Conservation (phyloP, 1,140 invertebrate species). For the Maconellicoccus hirsutus region DNA sequence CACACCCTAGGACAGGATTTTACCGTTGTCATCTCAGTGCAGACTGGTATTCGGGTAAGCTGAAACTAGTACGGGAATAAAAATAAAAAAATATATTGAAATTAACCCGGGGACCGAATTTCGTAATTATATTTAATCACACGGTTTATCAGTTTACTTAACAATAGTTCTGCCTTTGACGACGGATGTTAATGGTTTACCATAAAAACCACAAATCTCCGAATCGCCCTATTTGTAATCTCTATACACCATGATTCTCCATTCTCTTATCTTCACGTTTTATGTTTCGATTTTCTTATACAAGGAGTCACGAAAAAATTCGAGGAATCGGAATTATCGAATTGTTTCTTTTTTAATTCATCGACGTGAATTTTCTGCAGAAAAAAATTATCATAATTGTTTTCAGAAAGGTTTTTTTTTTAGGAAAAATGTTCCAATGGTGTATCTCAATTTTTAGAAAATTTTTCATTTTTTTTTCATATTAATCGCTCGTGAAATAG, state of each 20-base stretch:
- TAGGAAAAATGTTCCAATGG: too few species aligned
- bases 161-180: constrained; percentile 3
- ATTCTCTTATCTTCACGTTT: not conserved
- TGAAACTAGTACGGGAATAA: not conserved
- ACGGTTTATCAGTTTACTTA: constrained; percentile 9
- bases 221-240: constrained; percentile 7
- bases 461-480: too few species aligned
- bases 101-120: constrained; percentile 1
- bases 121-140: constrained; percentile 9
- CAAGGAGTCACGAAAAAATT: not conserved
- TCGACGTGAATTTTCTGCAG: too few species aligned
- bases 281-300: not conserved
- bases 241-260: not conserved
- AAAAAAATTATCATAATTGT: too few species aligned
- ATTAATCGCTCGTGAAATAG: too few species aligned
- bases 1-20: not conserved
- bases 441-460: too few species aligned
- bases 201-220: constrained; percentile 8
- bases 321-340: too few species aligned
- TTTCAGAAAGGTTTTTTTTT: too few species aligned
- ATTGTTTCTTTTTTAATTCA: too few species aligned
- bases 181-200: constrained; percentile 3
- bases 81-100: not conserved
- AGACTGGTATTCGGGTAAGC: not conserved
- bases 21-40: not conserved